These are phyloP conservation scores for Percopsis omiscomaycus DNA, from an alignment of 2,797 vertebrate species.

Conservation along the genomic window DNA sequence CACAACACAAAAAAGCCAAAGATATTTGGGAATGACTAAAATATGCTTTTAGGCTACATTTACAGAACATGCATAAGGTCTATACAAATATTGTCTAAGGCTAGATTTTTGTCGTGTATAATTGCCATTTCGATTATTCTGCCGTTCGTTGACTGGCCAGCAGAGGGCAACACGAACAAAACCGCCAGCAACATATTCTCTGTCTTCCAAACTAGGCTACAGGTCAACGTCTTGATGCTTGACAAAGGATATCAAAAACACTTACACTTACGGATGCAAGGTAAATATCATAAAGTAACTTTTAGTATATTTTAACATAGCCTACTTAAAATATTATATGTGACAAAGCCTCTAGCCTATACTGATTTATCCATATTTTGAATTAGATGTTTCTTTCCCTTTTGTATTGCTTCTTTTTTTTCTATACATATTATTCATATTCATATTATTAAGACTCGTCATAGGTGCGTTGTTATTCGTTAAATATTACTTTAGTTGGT, in stretches of 20 bases:
- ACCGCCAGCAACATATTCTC: constrained; percentile 20
- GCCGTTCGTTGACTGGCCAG: constrained; percentile 47
- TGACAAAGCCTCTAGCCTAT: background rate
- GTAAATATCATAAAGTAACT: constrained; percentile 36
- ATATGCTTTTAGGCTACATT: background rate
- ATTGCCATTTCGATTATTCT: background rate
- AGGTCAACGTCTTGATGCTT: constrained; percentile 58
- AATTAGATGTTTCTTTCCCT: no score
- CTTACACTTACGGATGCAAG: constrained; percentile 24
- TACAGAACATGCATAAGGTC: no score
- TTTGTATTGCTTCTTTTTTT: no score
- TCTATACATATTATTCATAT: no score
- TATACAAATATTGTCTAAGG: no score
- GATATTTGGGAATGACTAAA: background rate
- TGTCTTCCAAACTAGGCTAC: constrained; percentile 53
- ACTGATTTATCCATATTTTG: background rate
- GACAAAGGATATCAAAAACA: constrained; percentile 50
- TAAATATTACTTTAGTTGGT: no score
- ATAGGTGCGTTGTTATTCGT: no score
- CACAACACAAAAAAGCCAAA: no score
- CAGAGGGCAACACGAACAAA: constrained; percentile 69
- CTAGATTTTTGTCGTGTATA: no score
- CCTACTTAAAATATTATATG: background rate
- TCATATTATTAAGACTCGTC: no score
- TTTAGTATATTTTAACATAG: background rate